These are phyloP conservation scores for Athalia rosae DNA, from an alignment of 2,888 invertebrate genomes.

Conservation along the genomic window DNA sequence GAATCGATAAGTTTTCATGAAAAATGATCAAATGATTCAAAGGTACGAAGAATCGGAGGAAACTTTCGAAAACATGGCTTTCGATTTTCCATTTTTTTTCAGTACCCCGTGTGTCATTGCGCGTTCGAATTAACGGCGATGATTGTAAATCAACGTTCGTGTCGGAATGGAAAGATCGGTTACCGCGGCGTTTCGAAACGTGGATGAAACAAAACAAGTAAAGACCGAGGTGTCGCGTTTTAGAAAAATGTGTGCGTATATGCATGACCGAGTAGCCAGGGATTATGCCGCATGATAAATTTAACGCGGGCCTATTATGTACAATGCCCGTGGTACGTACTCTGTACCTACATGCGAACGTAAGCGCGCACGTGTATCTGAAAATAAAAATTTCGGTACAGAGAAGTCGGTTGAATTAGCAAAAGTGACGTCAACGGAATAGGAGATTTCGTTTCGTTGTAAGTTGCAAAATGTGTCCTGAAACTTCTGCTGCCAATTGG, in stretches of 20 bases:
- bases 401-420: constrained; percentile 19
- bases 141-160: neutral
- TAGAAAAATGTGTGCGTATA: too few relatives aligned
- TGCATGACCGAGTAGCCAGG: too few relatives aligned
- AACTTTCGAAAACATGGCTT: too few relatives aligned
- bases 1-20: too few relatives aligned
- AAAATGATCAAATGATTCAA: too few relatives aligned
- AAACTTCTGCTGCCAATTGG: constrained; percentile 6
- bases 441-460: constrained; percentile 25
- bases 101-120: neutral
- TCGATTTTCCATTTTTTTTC: neutral
- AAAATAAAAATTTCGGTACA: neutral
- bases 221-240: too few relatives aligned
- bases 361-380: neutral
- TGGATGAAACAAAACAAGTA: too few relatives aligned
- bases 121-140: neutral
- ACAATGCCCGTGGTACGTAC: too few relatives aligned
- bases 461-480: constrained; percentile 36
- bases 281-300: too few relatives aligned
- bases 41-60: too few relatives aligned
- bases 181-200: neutral
- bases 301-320: too few relatives aligned
- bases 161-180: neutral
- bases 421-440: constrained; percentile 28
- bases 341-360: neutral